A percentile compares a stretch with the other conserved stretches of the same genome.
phyloP scores from a whole-genome alignment of 2,113 vertebrate species.

The Dendropsophus ebraccatus region DNA sequence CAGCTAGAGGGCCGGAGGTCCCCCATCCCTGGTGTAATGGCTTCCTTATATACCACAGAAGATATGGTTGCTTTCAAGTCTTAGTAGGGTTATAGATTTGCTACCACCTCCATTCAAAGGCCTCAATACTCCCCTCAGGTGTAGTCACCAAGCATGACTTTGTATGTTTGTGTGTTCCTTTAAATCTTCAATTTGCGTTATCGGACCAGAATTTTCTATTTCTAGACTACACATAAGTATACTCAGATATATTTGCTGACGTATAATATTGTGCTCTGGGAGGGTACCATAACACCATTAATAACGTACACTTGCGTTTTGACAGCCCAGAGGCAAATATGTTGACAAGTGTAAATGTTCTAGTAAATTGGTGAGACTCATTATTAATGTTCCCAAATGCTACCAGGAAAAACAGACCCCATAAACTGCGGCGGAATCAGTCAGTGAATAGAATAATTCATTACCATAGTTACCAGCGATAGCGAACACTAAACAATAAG shows the following conservation, averaged over 20 bases:
- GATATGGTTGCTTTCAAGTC: no score
- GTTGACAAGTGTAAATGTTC: constrained; percentile 57
- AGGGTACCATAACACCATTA: constrained; percentile 60
- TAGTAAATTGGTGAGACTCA: constrained; percentile 65
- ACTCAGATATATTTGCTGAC: neutral
- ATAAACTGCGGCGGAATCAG: constrained; percentile 70
- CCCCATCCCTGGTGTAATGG: no score
- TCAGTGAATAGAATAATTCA: constrained; percentile 74
- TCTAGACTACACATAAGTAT: no score
- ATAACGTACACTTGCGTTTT: neutral
- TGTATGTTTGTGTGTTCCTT: no score
- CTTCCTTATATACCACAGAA: no score
- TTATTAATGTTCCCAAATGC: constrained; percentile 70
- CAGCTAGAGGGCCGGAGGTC: no score
- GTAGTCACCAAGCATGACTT: no score
- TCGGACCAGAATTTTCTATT: no score
- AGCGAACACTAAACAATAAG: constrained; percentile 69
- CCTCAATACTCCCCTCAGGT: no score
- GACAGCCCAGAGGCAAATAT: constrained; percentile 43
- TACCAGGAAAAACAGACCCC: constrained; percentile 64
- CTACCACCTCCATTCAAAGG: no score
- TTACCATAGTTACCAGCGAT: constrained; percentile 80
- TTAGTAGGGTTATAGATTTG: no score
- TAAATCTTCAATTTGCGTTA: no score
- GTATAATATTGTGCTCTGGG: constrained; percentile 45